Conservation (phyloP, 2,797 vertebrate species). For the Echiichthys vipera region DNA sequence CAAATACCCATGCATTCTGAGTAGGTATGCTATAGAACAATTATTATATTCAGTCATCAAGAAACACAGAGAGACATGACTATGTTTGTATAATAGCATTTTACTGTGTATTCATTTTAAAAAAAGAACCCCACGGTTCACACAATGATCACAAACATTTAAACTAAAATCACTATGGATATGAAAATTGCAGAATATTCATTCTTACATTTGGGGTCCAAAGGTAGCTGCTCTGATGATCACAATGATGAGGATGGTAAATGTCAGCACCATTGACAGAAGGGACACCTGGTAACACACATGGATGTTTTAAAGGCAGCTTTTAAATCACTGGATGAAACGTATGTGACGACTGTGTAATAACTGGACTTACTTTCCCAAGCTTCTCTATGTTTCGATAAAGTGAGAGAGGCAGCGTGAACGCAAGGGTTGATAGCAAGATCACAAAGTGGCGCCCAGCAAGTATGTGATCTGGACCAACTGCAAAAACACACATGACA, state of each 20-base stretch:
- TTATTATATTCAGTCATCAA: slow-evolving; percentile 20
- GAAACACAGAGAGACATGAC: slow-evolving; percentile 4
- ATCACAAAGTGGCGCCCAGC: slow-evolving; percentile 91
- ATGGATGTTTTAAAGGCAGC: slow-evolving; percentile 20
- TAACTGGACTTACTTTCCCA: slow-evolving; percentile 87
- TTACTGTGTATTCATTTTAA: background rate
- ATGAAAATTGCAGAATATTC: slow-evolving; percentile 11
- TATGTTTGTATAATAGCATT: background rate
- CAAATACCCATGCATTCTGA: slow-evolving; percentile 92
- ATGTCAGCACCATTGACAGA: slow-evolving; percentile 90
- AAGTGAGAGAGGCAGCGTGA: slow-evolving; percentile 92
- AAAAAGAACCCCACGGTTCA: background rate
- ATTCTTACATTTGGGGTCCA: slow-evolving; percentile 82
- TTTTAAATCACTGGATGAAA: slow-evolving; percentile 1
- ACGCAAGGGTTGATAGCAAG: slow-evolving; percentile 86
- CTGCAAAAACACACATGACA: slow-evolving; percentile 78
- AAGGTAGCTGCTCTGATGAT: slow-evolving; percentile 88
- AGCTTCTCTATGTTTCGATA: slow-evolving; percentile 91
- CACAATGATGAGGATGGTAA: slow-evolving; percentile 87
- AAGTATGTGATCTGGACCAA: slow-evolving; percentile 87
- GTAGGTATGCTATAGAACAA: slow-evolving; percentile 85
- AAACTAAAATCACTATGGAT: background rate
- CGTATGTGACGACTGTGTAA: background rate
- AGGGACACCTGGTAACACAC: slow-evolving; percentile 88
- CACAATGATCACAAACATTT: background rate